phyloP scores from a whole-genome alignment of 2,113 vertebrate genomes.

The Xiphorhynchus elegans region DNA sequence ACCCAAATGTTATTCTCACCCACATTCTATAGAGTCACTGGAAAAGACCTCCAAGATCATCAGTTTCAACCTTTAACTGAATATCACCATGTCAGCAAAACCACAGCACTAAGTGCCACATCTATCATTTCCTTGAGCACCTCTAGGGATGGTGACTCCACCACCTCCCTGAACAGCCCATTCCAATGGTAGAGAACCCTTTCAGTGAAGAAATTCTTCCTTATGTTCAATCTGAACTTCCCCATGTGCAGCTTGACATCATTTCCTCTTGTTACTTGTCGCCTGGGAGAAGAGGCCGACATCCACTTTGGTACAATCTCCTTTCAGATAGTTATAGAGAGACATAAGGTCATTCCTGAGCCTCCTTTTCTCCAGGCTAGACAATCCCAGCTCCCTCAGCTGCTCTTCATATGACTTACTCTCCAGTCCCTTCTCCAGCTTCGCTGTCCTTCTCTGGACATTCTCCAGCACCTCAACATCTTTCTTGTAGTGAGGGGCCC shows the following conservation, averaged over 20 bases:
- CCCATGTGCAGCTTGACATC: background rate
- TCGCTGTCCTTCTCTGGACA: rapidly evolving
- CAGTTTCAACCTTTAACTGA: background rate
- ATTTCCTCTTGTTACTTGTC: background rate
- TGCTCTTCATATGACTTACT: background rate
- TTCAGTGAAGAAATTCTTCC: background rate
- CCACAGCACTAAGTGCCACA: background rate
- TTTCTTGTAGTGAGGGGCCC: rapidly evolving
- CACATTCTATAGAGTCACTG: background rate
- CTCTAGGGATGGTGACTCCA: background rate
- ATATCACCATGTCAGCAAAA: background rate
- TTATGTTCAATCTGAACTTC: background rate
- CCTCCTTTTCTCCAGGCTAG: background rate
- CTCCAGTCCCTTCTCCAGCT: background rate
- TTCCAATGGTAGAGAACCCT: background rate
- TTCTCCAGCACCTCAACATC: background rate
- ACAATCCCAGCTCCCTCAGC: background rate
- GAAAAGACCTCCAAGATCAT: background rate
- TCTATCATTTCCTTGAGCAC: background rate
- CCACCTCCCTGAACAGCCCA: background rate
- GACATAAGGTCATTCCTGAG: background rate
- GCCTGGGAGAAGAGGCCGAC: background rate
- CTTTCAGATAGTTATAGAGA: background rate
- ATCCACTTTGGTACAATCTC: rapidly evolving
- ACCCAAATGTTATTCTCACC: background rate